phyloP scores from a whole-genome alignment of 1,140 invertebrate species.

The Babylonia areolata region DNA sequence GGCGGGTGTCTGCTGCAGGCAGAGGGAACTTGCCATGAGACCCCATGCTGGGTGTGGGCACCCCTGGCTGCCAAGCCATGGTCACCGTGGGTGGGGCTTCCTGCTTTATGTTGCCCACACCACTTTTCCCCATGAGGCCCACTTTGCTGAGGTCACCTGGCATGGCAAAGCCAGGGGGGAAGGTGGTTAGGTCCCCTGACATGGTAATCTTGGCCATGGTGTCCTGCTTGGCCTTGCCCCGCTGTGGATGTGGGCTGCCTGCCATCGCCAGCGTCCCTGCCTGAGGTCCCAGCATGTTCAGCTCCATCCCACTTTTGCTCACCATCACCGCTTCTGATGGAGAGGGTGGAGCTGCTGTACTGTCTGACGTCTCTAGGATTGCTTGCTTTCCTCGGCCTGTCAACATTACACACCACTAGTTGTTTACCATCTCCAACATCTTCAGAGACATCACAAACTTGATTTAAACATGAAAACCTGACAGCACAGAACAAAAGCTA shows the following conservation, averaged over 20 bases:
- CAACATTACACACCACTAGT: background rate
- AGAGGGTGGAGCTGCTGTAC: background rate
- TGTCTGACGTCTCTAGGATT: background rate
- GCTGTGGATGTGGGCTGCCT: background rate
- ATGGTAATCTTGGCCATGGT: background rate
- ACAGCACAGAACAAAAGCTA: too few species aligned
- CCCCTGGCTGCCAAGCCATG: constrained; percentile 17
- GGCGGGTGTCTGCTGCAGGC: background rate
- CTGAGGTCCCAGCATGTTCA: background rate
- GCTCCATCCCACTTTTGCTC: background rate
- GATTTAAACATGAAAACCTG: too few species aligned
- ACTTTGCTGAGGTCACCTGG: background rate
- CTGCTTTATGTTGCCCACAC: constrained; percentile 11
- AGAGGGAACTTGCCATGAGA: background rate
- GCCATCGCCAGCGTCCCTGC: background rate
- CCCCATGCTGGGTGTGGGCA: background rate
- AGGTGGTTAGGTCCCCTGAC: background rate
- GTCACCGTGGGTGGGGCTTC: background rate
- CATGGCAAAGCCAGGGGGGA: background rate
- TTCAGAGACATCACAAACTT: too few species aligned
- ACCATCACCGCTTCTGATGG: background rate
- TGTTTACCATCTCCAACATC: too few species aligned
- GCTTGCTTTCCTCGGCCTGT: background rate
- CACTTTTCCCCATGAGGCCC: background rate
- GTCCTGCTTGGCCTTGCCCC: constrained; percentile 3